Percentiles rank a stretch among this genome's conserved stretches.
These are phyloP conservation scores for Ornithorhynchus anatinus DNA, from an alignment of 2,113 vertebrate species.

Conservation along the genomic window DNA sequence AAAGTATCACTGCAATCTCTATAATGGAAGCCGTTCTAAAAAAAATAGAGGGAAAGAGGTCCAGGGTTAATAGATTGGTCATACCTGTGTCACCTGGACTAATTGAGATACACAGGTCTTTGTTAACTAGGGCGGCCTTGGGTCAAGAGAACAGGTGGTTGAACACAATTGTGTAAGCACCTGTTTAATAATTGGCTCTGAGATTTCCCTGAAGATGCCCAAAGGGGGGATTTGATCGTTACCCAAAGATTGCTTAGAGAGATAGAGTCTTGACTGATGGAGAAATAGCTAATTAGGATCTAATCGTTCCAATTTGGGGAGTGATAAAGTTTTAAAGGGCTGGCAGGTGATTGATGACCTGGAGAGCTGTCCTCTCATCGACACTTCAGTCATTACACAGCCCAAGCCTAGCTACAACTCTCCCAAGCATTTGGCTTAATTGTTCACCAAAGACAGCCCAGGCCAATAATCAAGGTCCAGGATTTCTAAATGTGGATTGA, in stretches of 20 bases:
- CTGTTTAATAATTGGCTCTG: constrained; percentile 72
- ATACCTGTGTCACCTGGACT: constrained; percentile 56
- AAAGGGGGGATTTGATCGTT: constrained; percentile 66
- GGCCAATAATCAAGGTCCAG: no score
- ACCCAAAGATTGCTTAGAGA: constrained; percentile 74
- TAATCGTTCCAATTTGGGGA: constrained; percentile 74
- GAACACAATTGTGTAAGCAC: constrained; percentile 65
- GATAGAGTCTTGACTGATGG: constrained; percentile 66
- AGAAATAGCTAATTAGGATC: constrained; percentile 72
- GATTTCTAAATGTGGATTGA: no score
- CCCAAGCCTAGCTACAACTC: constrained; percentile 13
- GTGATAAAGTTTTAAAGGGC: constrained; percentile 75
- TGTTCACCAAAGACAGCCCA: no score
- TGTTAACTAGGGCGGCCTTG: constrained; percentile 50
- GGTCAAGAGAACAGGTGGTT: constrained; percentile 74
- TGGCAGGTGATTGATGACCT: constrained; percentile 55
- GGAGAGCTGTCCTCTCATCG: background rate
- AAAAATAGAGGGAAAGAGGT: background rate
- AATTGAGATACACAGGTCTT: constrained; percentile 69
- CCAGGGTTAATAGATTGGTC: constrained; percentile 13
- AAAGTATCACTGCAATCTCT: constrained; percentile 6
- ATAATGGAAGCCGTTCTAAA: background rate
- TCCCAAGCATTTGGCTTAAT: constrained; percentile 38
- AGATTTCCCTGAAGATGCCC: constrained; percentile 68
- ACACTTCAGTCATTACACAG: constrained; percentile 16